Conservation (phyloP, 1,140 invertebrate genomes). For the Cydia splendana region DNA sequence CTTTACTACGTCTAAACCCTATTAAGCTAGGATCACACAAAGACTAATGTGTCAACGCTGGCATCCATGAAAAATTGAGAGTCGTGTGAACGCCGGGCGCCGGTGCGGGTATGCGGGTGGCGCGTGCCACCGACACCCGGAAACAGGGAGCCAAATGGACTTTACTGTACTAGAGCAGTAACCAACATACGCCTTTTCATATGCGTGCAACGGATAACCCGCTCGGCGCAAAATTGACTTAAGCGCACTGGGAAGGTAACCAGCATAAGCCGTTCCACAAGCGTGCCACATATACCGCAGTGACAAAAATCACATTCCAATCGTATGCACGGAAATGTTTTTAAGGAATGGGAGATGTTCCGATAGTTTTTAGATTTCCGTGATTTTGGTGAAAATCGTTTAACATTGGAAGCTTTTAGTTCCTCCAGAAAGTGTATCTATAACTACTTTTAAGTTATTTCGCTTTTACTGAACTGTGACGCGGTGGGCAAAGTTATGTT, state of each 20-base stretch:
- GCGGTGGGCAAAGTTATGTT: no score
- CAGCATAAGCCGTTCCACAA: not conserved
- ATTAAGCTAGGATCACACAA: conserved; percentile 13
- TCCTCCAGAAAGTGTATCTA: no score
- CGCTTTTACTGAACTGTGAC: no score
- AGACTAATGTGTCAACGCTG: conserved; percentile 28
- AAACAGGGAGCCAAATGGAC: not conserved
- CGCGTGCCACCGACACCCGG: conserved; percentile 43
- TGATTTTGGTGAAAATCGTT: no score
- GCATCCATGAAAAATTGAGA: conserved; percentile 42
- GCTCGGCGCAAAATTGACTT: not conserved
- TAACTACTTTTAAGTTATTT: no score
- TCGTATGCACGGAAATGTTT: conserved; percentile 2
- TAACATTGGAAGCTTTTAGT: no score
- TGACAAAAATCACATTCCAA: conserved; percentile 17
- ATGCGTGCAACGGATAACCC: not conserved
- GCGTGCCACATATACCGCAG: not conserved
- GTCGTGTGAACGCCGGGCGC: conserved; percentile 28
- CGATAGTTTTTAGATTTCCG: no score
- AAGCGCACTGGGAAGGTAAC: not conserved
- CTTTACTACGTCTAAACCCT: conserved; percentile 12
- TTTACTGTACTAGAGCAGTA: not conserved
- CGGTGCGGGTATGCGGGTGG: conserved; percentile 55
- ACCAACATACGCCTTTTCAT: not conserved
- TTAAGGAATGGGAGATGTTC: no score